Evolutionary conservation across 2,113 vertebrate species (phyloP).

Genomic region (Tragelaphus scriptus): DNA sequence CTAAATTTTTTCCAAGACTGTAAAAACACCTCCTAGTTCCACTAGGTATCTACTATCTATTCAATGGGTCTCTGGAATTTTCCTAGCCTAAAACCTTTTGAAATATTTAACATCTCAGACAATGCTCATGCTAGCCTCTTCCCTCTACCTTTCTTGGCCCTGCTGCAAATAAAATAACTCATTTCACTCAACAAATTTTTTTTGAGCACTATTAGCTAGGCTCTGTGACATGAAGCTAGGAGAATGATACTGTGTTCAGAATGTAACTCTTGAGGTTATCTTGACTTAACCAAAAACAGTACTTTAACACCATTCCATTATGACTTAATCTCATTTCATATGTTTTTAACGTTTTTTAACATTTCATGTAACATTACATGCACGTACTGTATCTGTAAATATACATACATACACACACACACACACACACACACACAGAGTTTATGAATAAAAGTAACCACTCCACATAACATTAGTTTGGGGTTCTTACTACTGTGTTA

Average conservation of each 20-base stretch:
- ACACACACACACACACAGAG: too few relatives aligned
- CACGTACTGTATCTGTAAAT: not conserved
- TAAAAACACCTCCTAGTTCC: not conserved
- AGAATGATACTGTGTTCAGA: not conserved
- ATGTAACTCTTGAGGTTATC: not conserved
- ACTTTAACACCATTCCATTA: not conserved
- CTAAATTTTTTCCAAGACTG: not conserved
- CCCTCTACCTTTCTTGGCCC: not conserved
- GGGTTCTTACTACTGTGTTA: not conserved
- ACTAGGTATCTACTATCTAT: not conserved
- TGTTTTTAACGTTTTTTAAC: conserved; percentile 40
- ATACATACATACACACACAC: not conserved
- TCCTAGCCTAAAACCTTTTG: not conserved
- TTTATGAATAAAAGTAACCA: not conserved
- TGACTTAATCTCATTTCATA: not conserved
- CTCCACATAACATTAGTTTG: not conserved
- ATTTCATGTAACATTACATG: not conserved
- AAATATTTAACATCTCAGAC: not conserved
- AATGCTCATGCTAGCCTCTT: not conserved
- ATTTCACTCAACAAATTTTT: not conserved
- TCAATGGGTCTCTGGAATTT: not conserved
- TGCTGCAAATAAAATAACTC: not conserved
- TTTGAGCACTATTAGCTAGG: not conserved
- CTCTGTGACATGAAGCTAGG: not conserved
- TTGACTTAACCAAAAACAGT: not conserved